Evolutionary conservation across 2,113 vertebrate genomes (phyloP), one percentile per base, ranked within the genome.

Genomic region (Nothocercus julius): DNA sequence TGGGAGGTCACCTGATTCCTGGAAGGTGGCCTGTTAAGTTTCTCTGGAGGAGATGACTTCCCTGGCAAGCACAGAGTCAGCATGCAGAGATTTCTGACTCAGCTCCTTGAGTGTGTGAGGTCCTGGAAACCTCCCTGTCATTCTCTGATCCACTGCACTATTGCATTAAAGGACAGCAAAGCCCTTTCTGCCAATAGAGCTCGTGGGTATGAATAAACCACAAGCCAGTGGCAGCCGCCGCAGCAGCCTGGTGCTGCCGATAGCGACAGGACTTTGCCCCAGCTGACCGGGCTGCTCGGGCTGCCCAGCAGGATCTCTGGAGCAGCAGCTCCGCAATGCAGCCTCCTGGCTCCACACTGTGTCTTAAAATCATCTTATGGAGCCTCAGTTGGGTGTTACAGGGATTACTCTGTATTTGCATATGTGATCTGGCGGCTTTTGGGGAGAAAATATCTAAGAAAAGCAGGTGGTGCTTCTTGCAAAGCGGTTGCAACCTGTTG

Each of bases 321-420:
- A 27, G 36, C 30, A 0, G 0, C n/a, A 64, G 49, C 63, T 45
- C 75, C 25, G 16, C 0, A 0, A 34, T 19, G 20, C 15, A 5
- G 51, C 24, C 28, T 22, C 69, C 16, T 1, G 2, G 5, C 38
- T 28, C 25, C 16, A 40, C 6, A 1, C 5, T 4, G 3, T 3
- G n/a, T 51, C 77, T 58, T 47, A 36, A 40, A 40, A 45, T 32
- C 14, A 18, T 15, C 8, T 81, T 10, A 25, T 0, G 0, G 38
- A n/a, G 44, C 22, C 30, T 19, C 11, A 16, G 30, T 1, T 58
- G n/a, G n/a, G 49, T 18, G 18, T 2, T 20, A 42, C 54, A 32
- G 28, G 63, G 56, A 42, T 76, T 40, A 66, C 44, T 7, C 53
- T 3, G 0, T 11, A 22, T 17, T 47, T 49, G 49, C n/a, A 6